phyloP scores from a whole-genome alignment of 2,113 vertebrate genomes.

The Corvus cornix region DNA sequence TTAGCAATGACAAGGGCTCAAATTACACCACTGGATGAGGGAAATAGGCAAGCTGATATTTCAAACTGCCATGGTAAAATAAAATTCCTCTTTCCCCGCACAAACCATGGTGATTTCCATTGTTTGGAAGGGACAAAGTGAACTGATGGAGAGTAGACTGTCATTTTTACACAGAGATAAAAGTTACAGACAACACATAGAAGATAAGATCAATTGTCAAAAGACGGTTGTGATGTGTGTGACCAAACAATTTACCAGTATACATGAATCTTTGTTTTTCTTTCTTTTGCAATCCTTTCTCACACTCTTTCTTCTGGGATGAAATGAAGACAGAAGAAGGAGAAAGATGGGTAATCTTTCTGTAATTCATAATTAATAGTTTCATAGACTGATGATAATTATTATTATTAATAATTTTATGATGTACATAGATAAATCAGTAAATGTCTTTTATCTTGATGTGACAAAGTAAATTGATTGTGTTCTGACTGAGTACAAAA shows the following conservation, averaged over 20 bases:
- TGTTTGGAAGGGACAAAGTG: neutral
- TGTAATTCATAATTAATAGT: neutral
- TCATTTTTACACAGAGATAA: neutral
- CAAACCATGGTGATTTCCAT: neutral
- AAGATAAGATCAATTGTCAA: neutral
- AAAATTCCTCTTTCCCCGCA: neutral
- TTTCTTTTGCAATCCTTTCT: conserved; percentile 39
- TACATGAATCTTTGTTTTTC: neutral
- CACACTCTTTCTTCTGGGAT: neutral
- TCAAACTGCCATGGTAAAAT: neutral
- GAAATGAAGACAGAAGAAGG: conserved; percentile 82
- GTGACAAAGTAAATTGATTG: neutral
- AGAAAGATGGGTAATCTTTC: conserved; percentile 83
- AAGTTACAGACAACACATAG: neutral
- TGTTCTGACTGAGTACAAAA: neutral
- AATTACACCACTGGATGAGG: neutral
- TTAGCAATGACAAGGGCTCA: neutral
- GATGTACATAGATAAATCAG: neutral
- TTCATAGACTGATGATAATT: neutral
- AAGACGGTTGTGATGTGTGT: neutral
- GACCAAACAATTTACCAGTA: neutral
- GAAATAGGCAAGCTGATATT: neutral
- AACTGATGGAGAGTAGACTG: neutral
- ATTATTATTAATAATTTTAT: neutral
- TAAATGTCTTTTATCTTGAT: neutral